Evolutionary conservation across 2,888 invertebrate species (phyloP).

Genomic region (Thalpophila matura): DNA sequence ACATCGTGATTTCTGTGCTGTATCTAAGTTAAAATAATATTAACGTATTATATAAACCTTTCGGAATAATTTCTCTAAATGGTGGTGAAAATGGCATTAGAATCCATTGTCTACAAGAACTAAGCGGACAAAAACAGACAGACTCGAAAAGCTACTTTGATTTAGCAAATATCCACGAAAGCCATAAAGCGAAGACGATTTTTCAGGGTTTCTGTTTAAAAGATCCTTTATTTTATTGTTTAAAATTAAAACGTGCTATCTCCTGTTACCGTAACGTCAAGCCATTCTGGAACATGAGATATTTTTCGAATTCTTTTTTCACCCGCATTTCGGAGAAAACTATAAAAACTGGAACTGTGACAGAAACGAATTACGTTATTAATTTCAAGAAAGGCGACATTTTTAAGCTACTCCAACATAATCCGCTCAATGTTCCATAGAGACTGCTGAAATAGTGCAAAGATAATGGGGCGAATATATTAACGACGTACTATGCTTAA

Average conservation of each 20-base stretch:
- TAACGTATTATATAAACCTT: too few species aligned
- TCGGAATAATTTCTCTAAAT: too few species aligned
- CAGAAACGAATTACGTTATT: constrained; percentile 33
- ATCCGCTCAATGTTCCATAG: constrained; percentile 41
- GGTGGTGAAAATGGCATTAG: too few species aligned
- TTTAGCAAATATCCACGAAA: neutral
- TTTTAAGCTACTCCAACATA: constrained; percentile 18
- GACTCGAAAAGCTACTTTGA: too few species aligned
- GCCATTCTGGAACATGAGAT: constrained; percentile 14
- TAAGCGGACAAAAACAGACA: too few species aligned
- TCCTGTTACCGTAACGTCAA: constrained; percentile 24
- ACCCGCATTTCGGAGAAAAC: constrained; percentile 32
- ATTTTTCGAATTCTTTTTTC: constrained; percentile 16
- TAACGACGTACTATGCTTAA: constrained; percentile 66
- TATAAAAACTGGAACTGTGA: constrained; percentile 36
- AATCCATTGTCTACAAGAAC: too few species aligned
- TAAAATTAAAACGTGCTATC: constrained; percentile 13
- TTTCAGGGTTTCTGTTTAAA: neutral
- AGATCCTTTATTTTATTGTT: constrained; percentile 15
- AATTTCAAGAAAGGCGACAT: constrained; percentile 24
- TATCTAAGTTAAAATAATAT: too few species aligned
- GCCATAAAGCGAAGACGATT: neutral
- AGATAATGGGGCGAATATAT: constrained; percentile 66
- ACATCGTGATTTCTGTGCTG: too few species aligned
- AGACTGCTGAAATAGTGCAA: constrained; percentile 60